Evolutionary conservation across 64 coral and sea anemone genomes (phyloP).

Genomic region (Cladopsammia gracilis): DNA sequence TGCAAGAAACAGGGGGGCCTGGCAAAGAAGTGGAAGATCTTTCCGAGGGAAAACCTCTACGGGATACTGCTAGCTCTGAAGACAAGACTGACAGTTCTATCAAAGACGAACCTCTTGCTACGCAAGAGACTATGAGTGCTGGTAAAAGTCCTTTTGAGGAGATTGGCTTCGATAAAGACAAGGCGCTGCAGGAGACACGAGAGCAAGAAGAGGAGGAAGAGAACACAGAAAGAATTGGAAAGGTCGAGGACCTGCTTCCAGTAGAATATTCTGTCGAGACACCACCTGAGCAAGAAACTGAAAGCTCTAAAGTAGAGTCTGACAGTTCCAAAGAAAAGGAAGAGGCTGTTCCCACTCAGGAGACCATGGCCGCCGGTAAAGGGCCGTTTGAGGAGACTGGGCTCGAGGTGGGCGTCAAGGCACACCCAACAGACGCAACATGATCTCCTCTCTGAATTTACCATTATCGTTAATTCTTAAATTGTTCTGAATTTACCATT

Average conservation of each 20-base stretch:
- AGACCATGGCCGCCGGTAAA: constrained; percentile 17
- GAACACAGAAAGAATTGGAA: too few relatives aligned
- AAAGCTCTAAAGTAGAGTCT: background rate
- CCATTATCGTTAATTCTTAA: too few relatives aligned
- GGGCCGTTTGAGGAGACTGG: constrained; percentile 28
- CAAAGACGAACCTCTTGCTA: background rate
- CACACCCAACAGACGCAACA: background rate
- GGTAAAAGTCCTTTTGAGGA: constrained; percentile 35
- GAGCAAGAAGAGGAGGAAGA: too few relatives aligned
- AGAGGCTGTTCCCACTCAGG: constrained; percentile 13
- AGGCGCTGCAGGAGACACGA: too few relatives aligned
- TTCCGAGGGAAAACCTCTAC: background rate
- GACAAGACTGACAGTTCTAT: background rate
- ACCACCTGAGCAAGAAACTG: background rate
- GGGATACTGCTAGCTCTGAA: background rate
- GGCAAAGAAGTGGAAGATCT: background rate
- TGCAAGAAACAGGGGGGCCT: background rate
- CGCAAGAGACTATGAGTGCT: background rate
- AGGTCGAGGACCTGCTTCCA: too few relatives aligned
- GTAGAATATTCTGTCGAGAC: background rate
- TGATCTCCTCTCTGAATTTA: background rate
- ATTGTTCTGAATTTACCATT: too few relatives aligned
- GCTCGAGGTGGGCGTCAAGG: constrained; percentile 14
- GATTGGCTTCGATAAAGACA: background rate
- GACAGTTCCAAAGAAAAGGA: background rate